Evolutionary conservation across 2,797 vertebrate species (phyloP).

Genomic region (Sebastes steindachneri): DNA sequence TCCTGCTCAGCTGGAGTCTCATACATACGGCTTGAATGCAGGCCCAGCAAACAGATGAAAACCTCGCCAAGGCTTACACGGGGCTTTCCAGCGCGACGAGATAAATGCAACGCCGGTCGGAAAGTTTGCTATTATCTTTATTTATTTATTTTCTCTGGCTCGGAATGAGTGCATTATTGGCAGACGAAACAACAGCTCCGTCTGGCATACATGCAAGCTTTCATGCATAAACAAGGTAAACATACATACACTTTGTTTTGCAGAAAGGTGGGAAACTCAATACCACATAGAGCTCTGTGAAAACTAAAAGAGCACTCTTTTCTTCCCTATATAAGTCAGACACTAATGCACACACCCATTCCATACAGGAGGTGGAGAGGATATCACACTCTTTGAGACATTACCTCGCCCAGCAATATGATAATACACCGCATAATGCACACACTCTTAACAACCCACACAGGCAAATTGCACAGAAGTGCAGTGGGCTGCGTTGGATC

Average conservation of each 20-base stretch:
- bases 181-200: slow-evolving; percentile 3
- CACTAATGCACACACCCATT: slow-evolving; percentile 20
- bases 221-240: slow-evolving; percentile 31
- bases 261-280: slow-evolving; percentile 25
- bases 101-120: slow-evolving; percentile 2
- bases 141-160: not conserved
- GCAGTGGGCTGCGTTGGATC: slow-evolving; percentile 16
- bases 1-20: slow-evolving; percentile 45
- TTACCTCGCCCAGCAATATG: slow-evolving; percentile 32
- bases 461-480: slow-evolving; percentile 47
- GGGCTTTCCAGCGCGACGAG: not conserved
- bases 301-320: slow-evolving; percentile 21
- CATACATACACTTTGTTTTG: not conserved
- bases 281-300: not conserved
- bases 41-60: slow-evolving; percentile 49
- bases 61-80: not conserved
- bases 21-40: slow-evolving; percentile 25
- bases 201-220: slow-evolving; percentile 4
- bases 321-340: not conserved
- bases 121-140: not conserved
- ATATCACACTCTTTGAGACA: slow-evolving; percentile 47
- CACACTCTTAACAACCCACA: slow-evolving; percentile 40
- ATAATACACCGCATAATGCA: slow-evolving; percentile 61
- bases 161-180: slow-evolving; percentile 11
- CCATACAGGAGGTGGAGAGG: slow-evolving; percentile 14